These are phyloP conservation scores for Mycteria americana DNA, from an alignment of 2,797 vertebrate genomes.

Conservation along the genomic window DNA sequence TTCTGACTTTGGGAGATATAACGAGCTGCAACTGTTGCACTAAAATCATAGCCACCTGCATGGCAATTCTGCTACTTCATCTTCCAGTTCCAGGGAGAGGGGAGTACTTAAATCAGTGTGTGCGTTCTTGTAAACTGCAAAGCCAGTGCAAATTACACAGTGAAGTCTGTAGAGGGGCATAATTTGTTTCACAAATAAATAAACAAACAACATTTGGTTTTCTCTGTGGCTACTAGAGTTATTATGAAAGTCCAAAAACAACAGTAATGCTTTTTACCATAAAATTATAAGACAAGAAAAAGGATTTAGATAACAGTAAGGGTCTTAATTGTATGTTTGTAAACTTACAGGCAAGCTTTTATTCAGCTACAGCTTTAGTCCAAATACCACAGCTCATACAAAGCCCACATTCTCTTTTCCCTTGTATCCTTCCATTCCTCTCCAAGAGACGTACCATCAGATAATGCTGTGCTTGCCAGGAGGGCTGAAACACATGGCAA, in stretches of 20 bases:
- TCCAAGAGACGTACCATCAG: not conserved
- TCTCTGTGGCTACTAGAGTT: slow-evolving; percentile 66
- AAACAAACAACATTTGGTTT: slow-evolving; percentile 83
- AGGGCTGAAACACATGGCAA: not conserved
- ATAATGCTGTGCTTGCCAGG: slow-evolving; percentile 17
- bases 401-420: slow-evolving; percentile 30
- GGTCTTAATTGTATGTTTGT: slow-evolving; percentile 80
- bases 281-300: slow-evolving; percentile 88
- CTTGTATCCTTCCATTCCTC: slow-evolving; percentile 4
- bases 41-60: not conserved
- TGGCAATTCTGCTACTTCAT: not conserved
- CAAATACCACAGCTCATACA: slow-evolving; percentile 57
- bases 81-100: not conserved
- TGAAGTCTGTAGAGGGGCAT: slow-evolving; percentile 63
- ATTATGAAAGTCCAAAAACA: slow-evolving; percentile 81
- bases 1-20: slow-evolving; percentile 34
- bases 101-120: not conserved
- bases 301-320: slow-evolving; percentile 83
- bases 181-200: slow-evolving; percentile 82
- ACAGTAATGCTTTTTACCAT: slow-evolving; percentile 80
- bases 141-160: slow-evolving; percentile 75
- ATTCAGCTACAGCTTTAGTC: slow-evolving; percentile 79
- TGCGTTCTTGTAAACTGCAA: slow-evolving; percentile 40
- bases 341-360: slow-evolving; percentile 77
- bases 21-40: not conserved